Conservation (phyloP, 2,113 vertebrate genomes). For the Motacilla tschutschensis region DNA sequence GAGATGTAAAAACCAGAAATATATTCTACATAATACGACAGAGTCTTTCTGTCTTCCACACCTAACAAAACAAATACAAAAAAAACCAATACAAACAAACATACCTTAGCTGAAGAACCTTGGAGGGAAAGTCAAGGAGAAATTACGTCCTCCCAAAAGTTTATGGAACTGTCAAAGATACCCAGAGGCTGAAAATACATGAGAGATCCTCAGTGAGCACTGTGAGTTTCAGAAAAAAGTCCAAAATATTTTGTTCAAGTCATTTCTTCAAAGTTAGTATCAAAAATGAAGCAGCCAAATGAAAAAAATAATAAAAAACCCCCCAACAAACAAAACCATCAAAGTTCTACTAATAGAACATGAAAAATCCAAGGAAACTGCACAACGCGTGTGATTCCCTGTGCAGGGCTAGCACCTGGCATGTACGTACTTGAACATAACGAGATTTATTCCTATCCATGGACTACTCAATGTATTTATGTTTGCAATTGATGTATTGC, state of each 20-base stretch:
- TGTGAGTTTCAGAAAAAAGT: background rate
- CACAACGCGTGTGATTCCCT: background rate
- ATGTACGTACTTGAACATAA: background rate
- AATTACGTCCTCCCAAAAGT: background rate
- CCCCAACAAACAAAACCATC: background rate
- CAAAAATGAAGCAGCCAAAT: background rate
- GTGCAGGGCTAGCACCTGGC: background rate
- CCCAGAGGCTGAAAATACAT: background rate
- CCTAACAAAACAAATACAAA: background rate
- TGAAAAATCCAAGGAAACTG: background rate
- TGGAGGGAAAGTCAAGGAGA: background rate
- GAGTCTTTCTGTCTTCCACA: background rate
- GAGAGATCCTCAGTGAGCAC: background rate
- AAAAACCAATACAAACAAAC: background rate
- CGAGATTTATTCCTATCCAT: background rate
- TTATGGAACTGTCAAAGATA: background rate
- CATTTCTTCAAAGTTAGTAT: background rate
- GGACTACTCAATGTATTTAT: slow-evolving; percentile 18
- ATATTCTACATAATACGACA: background rate
- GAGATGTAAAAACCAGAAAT: background rate
- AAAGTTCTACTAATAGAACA: background rate
- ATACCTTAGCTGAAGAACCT: slow-evolving; percentile 6
- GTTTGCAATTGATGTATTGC: background rate
- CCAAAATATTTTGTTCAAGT: background rate
- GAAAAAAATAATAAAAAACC: background rate